These are phyloP conservation scores for Mormyrus proboscirostris DNA, from an alignment of 2,797 vertebrate genomes.

Conservation along the genomic window DNA sequence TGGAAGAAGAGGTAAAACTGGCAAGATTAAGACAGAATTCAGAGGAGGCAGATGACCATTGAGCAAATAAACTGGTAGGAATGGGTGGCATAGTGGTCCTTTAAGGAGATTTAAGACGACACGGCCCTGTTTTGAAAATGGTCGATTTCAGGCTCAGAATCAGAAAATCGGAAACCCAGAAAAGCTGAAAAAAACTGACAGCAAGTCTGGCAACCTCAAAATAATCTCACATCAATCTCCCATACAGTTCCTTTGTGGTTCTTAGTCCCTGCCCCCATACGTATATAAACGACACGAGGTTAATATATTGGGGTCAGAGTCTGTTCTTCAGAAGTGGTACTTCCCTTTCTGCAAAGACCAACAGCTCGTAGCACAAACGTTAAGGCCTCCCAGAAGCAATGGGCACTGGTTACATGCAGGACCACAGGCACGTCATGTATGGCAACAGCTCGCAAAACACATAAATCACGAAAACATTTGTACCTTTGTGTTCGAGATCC, in stretches of 20 bases:
- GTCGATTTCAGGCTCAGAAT: neutral
- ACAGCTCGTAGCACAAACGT: neutral
- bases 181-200: neutral
- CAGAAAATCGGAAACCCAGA: neutral
- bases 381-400: slow-evolving; percentile 9
- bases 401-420: slow-evolving; percentile 34
- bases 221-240: neutral
- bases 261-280: neutral
- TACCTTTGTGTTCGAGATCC: slow-evolving; percentile 23
- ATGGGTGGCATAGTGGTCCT: neutral
- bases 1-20: slow-evolving; percentile 16
- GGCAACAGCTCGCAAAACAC: slow-evolving; percentile 30
- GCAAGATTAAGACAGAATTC: slow-evolving; percentile 9
- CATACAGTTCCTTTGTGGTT: neutral
- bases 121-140: neutral
- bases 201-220: neutral
- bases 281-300: neutral
- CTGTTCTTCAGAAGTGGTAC: neutral
- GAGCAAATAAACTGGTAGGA: neutral
- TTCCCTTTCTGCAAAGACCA: neutral
- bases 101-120: neutral
- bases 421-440: slow-evolving; percentile 37
- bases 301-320: slow-evolving; percentile 1
- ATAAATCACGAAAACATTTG: slow-evolving; percentile 37
- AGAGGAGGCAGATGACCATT: slow-evolving; percentile 1